Conservation (phyloP, 2,113 vertebrate genomes). For the Salvelinus alpinus region DNA sequence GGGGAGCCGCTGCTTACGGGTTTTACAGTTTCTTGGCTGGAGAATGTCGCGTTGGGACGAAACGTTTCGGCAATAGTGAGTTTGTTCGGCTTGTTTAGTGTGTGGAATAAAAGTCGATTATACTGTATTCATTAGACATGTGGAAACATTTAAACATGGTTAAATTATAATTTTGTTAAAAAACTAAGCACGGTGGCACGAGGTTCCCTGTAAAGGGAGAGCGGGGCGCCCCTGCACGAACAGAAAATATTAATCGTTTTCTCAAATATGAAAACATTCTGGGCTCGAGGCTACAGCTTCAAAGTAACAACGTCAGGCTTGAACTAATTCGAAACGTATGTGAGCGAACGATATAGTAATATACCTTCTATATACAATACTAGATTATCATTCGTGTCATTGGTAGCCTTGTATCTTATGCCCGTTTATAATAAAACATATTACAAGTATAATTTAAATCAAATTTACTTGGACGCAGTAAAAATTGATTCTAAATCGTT, state of each 20-base stretch:
- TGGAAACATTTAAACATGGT: not conserved
- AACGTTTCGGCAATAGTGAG: conserved; percentile 13
- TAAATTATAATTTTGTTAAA: not conserved
- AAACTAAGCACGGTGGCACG: not conserved
- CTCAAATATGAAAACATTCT: conserved; percentile 6
- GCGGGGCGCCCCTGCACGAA: conserved; percentile 40
- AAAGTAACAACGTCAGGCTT: too few species aligned
- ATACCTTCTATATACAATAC: too few species aligned
- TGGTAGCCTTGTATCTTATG: too few species aligned
- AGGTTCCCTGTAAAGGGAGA: not conserved
- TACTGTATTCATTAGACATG: not conserved
- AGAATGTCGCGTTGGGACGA: not conserved
- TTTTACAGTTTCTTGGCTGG: not conserved
- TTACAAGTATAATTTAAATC: too few species aligned
- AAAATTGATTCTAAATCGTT: not conserved
- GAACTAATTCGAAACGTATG: too few species aligned
- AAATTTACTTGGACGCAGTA: not conserved
- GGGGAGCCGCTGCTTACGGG: conserved; percentile 10
- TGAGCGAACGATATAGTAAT: too few species aligned
- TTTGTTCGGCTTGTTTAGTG: conserved; percentile 13
- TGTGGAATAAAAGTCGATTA: not conserved
- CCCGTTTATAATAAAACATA: too few species aligned
- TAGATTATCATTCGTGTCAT: too few species aligned
- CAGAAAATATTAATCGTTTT: not conserved
- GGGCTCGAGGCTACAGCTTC: too few species aligned